Base-by-base conservation (phyloP, 2,888 invertebrate genomes). In the Dolichomitus sp. region DNA sequence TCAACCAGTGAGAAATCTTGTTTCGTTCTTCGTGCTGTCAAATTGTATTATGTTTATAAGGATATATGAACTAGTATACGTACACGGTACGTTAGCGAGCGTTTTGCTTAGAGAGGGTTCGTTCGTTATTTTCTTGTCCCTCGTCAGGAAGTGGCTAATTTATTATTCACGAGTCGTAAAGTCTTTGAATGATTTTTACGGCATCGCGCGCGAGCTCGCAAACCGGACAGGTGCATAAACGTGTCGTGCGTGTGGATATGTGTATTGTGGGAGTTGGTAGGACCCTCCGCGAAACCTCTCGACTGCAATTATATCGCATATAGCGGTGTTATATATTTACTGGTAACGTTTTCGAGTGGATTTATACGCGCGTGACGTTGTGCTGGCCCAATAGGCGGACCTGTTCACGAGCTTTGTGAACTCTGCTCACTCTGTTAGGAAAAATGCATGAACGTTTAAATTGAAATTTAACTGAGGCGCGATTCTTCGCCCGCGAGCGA, bases 401-500 rank as follows among this genome's bases (percentile, higher is more conserved):
- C 12, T 54, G 12, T 54, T 14, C 54, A 9, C 54, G 27, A 30
- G 12, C 57, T 57, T n/a, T 33, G n/a, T 59, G 30, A 59, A 59
- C 33, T 59, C 57, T 52, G 52, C 19, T 52, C 57, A 73, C 63
- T 70, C 74, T 33, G 69, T 73, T 65, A 80, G 37, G 73, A 82
- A 82, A 83, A 84, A 80, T 85, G 82, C 80, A 85, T 80, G 85
- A 82, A 84, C 76, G 84, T 82, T 85, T 74, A 85, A 86, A 86
- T 86, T 86, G 86, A 86, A 86, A 86, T 85, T 84, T 86, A 86
- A 86, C 84, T 76, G 86, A 78, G 81, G 81, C 80, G 84, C 75
- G 83, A 83, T 66, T 80, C 80, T 37, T 83, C 76, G 65, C 76
- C 83, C 75, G 66, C 79, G 83, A 81, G 84, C 74, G 37, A 50